Conservation (phyloP, 2,797 vertebrate species). For the Coregonus sp. region DNA sequence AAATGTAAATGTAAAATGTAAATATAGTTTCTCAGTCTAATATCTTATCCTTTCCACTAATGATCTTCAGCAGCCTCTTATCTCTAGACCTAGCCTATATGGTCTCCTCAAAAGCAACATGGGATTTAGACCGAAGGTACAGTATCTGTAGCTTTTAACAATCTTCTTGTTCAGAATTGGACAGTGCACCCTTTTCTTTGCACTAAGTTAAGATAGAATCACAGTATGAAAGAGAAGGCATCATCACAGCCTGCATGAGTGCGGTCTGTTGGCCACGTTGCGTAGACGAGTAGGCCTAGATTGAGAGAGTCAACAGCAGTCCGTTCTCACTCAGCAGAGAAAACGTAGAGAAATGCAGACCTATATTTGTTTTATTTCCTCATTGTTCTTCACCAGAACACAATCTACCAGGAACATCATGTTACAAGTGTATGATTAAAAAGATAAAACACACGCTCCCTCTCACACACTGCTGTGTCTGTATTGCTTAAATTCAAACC, state of each 20-base stretch:
- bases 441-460: neutral
- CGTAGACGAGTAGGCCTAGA: neutral
- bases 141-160: neutral
- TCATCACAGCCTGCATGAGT: neutral
- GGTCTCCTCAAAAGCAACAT: neutral
- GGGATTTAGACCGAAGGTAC: neutral
- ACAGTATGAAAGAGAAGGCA: neutral
- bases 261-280: neutral
- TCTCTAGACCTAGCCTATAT: neutral
- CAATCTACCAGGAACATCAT: neutral
- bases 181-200: neutral
- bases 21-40: too few species aligned
- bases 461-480: neutral
- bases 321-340: neutral
- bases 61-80: too few species aligned
- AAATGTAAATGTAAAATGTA: too few species aligned
- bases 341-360: neutral
- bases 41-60: too few species aligned
- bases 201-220: neutral
- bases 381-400: neutral
- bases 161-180: neutral
- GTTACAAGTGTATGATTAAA: neutral
- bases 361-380: constrained; percentile 3
- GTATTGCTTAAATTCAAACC: too few species aligned
- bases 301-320: neutral